phyloP scores from a whole-genome alignment of 2,888 invertebrate species.

The Thymelicus sylvestris region DNA sequence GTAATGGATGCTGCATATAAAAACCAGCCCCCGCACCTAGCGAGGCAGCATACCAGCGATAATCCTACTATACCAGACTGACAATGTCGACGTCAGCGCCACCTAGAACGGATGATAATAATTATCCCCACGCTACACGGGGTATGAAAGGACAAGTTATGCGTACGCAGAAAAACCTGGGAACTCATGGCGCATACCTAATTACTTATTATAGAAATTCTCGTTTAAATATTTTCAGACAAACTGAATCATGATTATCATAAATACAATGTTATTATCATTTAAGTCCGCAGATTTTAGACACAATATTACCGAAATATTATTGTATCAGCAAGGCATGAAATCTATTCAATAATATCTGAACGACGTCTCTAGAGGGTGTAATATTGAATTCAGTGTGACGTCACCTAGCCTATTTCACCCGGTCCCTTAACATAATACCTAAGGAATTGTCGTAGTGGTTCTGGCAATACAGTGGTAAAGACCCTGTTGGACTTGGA shows the following conservation, averaged over 20 bases:
- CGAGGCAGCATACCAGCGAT: slow-evolving; percentile 52
- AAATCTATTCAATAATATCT: no score
- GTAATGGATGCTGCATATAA: slow-evolving; percentile 35
- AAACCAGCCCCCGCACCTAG: slow-evolving; percentile 58
- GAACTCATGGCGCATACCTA: slow-evolving; percentile 28
- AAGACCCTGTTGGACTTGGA: no score
- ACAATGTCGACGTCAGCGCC: slow-evolving; percentile 38
- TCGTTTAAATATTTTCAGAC: slow-evolving; percentile 7
- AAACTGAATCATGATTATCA: neutral
- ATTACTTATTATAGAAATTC: slow-evolving; percentile 34
- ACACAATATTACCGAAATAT: no score
- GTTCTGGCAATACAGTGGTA: no score
- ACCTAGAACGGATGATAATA: slow-evolving; percentile 51
- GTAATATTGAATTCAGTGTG: no score
- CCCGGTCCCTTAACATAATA: no score
- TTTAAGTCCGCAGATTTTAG: no score
- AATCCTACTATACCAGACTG: slow-evolving; percentile 44
- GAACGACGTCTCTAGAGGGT: no score
- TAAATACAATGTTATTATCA: no score
- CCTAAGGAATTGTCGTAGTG: no score
- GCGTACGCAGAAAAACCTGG: slow-evolving; percentile 32
- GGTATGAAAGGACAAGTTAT: slow-evolving; percentile 33
- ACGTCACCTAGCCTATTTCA: no score
- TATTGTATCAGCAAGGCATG: no score
- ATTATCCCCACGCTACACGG: slow-evolving; percentile 40